Evolutionary conservation across 2,888 invertebrate species (phyloP).

Genomic region (Portevinia maculata): DNA sequence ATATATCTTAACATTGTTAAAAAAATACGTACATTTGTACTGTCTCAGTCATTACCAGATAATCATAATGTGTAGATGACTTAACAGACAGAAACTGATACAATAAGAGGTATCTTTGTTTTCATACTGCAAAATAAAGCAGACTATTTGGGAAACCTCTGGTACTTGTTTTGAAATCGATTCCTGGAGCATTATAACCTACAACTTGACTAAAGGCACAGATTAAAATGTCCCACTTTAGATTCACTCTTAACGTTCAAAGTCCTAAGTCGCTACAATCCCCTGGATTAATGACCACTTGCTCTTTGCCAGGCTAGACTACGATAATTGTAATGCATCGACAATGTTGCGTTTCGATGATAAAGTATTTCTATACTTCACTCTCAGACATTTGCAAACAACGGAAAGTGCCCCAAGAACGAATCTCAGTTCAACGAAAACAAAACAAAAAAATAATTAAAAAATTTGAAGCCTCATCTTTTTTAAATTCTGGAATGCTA

Average conservation of each 20-base stretch:
- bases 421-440: not conserved
- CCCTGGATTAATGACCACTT: not conserved
- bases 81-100: not conserved
- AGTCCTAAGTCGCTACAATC: conserved; percentile 19
- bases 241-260: conserved; percentile 12
- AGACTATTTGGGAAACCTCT: too few relatives aligned
- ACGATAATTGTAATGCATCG: conserved; percentile 21
- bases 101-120: too few relatives aligned
- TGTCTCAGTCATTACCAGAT: not conserved
- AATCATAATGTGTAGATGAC: not conserved
- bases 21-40: not conserved
- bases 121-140: too few relatives aligned
- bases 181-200: too few relatives aligned
- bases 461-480: conserved; percentile 16
- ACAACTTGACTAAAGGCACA: not conserved
- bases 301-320: conserved; percentile 11
- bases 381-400: conserved; percentile 31
- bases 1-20: not conserved
- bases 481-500: conserved; percentile 58
- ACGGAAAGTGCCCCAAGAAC: conserved; percentile 11
- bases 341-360: conserved; percentile 26
- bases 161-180: too few relatives aligned
- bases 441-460: conserved; percentile 7
- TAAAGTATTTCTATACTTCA: conserved; percentile 8
- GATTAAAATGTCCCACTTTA: conserved; percentile 1